Base-by-base conservation (phyloP, 2,113 vertebrate genomes). In the Spermophilus dauricus region DNA sequence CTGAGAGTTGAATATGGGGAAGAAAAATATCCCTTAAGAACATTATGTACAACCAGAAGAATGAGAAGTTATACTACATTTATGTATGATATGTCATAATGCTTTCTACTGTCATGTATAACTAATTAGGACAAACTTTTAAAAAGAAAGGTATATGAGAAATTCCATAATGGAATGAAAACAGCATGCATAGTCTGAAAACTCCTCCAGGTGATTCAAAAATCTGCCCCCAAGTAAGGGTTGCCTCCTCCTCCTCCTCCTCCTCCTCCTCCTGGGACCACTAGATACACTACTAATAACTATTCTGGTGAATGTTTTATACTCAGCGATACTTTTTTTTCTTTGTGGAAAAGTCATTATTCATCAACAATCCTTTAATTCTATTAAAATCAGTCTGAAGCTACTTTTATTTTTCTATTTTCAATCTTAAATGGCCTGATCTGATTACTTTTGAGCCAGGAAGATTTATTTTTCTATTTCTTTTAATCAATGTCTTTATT, bases 401-500 rank as follows among this genome's bases (percentile, higher is more conserved):
- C 30, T 81, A 81, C 86, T 63, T 87, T 78, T 86, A 53, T 83
- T 91, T 94, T 91, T 83, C 86, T 91, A 51, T 96, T 83, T 78
- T 96, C 75, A 67, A 2, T 90, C 86, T 95, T 88, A 94, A 98
- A 53, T 89, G 56, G 78, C 32, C 70, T 95, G 87, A 86, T 9
- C 61, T 97, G 58, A 89, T 92, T 93, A 80, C 42, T 96, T 89
- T 86, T 56, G 58, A 61, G 45, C 5, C 45, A 88, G 81, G 30
- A 42, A 95, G 42, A 93, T 81, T 91, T 95, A 51, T 81, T 91
- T 95, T 93, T 84, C 75, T 93, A 16, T 67, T 88, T 97, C 70
- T 96, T 63, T 92, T 91, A 95, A 77, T 94, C 73, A 95, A 39
- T 83, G 67, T 83, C 86, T 91, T 94, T 80, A 69, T 96, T 96